phyloP scores from a whole-genome alignment of 2,888 invertebrate species.

The Heteromurus nitidus region DNA sequence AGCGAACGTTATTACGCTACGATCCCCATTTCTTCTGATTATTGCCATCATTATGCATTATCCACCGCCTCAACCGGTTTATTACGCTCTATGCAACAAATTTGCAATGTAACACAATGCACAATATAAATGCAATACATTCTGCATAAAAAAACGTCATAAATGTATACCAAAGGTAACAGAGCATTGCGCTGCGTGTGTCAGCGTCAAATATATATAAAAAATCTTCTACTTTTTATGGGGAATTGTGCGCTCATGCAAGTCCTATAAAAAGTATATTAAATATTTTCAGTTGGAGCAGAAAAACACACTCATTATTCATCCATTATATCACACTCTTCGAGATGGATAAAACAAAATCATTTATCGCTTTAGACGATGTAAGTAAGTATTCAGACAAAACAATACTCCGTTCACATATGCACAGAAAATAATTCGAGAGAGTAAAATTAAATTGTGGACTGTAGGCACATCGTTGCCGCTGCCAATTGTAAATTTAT shows the following conservation, averaged over 20 bases:
- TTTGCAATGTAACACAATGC: background rate
- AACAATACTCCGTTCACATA: no score
- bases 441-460: background rate
- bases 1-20: no score
- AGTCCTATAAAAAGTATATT: background rate
- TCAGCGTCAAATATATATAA: no score
- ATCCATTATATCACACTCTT: background rate
- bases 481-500: background rate
- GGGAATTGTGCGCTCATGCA: background rate
- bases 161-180: background rate
- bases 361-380: background rate
- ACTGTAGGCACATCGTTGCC: background rate
- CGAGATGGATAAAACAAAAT: background rate
- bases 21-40: background rate
- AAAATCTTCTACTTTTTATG: background rate
- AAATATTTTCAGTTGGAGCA: background rate
- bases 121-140: background rate
- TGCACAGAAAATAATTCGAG: no score
- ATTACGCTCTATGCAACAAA: background rate
- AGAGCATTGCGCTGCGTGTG: no score
- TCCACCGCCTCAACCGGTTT: constrained; percentile 11
- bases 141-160: background rate
- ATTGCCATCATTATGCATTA: background rate
- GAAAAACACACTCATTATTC: background rate
- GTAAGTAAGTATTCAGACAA: background rate